phyloP scores from a whole-genome alignment of 2,113 vertebrate species.

The Psophia crepitans region DNA sequence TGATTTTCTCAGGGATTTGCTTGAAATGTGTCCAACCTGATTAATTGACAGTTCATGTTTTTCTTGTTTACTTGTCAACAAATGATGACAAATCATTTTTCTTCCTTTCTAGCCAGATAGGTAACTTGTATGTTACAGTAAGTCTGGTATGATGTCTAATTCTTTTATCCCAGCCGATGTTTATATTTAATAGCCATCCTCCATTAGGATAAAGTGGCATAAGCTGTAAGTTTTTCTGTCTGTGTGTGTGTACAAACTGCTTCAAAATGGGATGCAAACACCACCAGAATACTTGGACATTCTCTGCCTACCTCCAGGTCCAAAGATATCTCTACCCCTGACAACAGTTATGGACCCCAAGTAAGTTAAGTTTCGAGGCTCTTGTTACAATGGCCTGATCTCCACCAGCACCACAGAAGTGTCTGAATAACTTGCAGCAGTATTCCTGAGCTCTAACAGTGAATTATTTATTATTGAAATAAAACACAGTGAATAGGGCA shows the following conservation, averaged over 20 bases:
- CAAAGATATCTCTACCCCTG: not conserved
- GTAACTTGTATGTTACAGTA: not conserved
- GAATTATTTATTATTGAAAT: not conserved
- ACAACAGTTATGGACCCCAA: not conserved
- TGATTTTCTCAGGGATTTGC: not conserved
- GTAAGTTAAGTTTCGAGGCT: not conserved
- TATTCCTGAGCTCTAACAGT: not conserved
- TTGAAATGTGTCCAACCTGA: not conserved
- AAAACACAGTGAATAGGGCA: not conserved
- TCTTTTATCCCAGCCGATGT: not conserved
- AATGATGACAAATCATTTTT: not conserved
- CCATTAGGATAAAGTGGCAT: not conserved
- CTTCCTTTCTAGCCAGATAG: not conserved
- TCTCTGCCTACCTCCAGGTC: not conserved
- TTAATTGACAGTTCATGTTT: not conserved
- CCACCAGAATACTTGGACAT: not conserved
- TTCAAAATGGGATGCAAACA: not conserved
- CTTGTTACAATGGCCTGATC: not conserved
- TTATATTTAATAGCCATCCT: not conserved
- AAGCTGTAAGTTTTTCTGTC: not conserved
- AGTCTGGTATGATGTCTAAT: not conserved
- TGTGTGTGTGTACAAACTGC: not conserved
- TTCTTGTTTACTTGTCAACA: slow-evolving; percentile 8
- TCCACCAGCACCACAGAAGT: not conserved
- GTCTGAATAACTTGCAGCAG: not conserved